A percentile compares a stretch with the other conserved stretches of the same genome.
phyloP scores from a whole-genome alignment of 2,888 invertebrate genomes.

The Azorinus chamasolen region DNA sequence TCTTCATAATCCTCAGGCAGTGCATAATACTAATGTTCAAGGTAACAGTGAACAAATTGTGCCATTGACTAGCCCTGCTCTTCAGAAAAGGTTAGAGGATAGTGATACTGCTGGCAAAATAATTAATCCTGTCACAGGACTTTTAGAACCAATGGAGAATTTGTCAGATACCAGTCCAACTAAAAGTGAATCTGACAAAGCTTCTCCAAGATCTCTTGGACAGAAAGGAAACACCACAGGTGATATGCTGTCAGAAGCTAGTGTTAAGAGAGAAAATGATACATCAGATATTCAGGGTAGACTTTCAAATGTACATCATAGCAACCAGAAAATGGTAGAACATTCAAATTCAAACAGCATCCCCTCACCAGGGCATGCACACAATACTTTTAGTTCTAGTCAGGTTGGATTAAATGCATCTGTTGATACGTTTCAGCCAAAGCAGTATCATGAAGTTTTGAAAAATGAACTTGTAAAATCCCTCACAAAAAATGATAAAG shows the following conservation, averaged over 20 bases:
- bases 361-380: constrained; percentile 22
- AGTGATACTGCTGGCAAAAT: constrained; percentile 78
- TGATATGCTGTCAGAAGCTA: constrained; percentile 13
- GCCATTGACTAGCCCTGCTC: constrained; percentile 54
- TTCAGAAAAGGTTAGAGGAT: constrained; percentile 31
- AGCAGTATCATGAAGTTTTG: constrained; percentile 50
- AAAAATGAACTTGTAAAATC: constrained; percentile 47
- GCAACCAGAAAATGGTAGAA: constrained; percentile 45
- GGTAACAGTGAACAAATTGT: constrained; percentile 45
- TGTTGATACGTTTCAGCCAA: constrained; percentile 45
- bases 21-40: constrained; percentile 55
- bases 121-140: constrained; percentile 82
- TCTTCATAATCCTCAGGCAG: constrained; percentile 56
- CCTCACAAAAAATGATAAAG: constrained; percentile 46
- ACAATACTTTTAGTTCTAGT: constrained; percentile 56
- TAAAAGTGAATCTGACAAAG: constrained; percentile 70
- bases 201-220: constrained; percentile 51
- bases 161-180: constrained; percentile 75
- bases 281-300: constrained; percentile 43
- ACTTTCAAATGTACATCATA: constrained; percentile 24
- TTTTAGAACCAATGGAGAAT: constrained; percentile 80
- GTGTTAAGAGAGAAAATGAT: constrained; percentile 9
- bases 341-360: constrained; percentile 24
- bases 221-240: constrained; percentile 17
- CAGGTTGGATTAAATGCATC: constrained; percentile 45